phyloP scores from a whole-genome alignment of 2,113 vertebrate species.

The Tinamus guttatus region DNA sequence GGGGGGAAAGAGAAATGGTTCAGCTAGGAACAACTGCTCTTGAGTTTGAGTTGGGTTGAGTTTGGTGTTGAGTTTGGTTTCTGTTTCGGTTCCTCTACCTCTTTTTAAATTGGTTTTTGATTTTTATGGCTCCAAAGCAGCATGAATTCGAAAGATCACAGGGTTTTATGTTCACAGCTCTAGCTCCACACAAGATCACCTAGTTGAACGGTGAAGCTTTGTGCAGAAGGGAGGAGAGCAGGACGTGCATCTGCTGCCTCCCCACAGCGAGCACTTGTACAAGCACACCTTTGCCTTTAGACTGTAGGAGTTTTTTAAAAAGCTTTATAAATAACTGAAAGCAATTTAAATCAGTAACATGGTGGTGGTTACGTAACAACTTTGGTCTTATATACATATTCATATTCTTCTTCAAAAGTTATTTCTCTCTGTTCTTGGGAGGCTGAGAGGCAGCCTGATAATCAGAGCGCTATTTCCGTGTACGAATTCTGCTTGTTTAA shows the following conservation, averaged over 20 bases:
- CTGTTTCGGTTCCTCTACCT: background rate
- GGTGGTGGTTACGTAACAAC: conserved; percentile 34
- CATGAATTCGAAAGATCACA: background rate
- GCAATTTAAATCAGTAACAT: conserved; percentile 57
- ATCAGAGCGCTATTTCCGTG: conserved; percentile 65
- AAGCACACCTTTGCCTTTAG: background rate
- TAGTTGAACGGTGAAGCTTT: background rate
- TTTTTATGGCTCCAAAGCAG: background rate
- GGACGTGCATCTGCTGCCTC: background rate
- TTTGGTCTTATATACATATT: conserved; percentile 47
- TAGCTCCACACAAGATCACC: background rate
- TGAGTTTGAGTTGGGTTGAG: background rate
- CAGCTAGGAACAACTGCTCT: background rate
- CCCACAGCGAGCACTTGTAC: background rate
- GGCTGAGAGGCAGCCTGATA: conserved; percentile 60
- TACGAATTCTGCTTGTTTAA: conserved; percentile 55
- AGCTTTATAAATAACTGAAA: conserved; percentile 36
- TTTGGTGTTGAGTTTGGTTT: background rate
- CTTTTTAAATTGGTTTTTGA: background rate
- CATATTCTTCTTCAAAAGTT: conserved; percentile 54
- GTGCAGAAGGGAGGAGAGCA: background rate
- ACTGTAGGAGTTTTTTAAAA: background rate
- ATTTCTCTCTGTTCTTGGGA: conserved; percentile 65
- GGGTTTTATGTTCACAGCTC: background rate
- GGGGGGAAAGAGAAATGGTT: background rate